Evolutionary conservation across 1,140 invertebrate species (phyloP).

Genomic region (Pomacea maculata): DNA sequence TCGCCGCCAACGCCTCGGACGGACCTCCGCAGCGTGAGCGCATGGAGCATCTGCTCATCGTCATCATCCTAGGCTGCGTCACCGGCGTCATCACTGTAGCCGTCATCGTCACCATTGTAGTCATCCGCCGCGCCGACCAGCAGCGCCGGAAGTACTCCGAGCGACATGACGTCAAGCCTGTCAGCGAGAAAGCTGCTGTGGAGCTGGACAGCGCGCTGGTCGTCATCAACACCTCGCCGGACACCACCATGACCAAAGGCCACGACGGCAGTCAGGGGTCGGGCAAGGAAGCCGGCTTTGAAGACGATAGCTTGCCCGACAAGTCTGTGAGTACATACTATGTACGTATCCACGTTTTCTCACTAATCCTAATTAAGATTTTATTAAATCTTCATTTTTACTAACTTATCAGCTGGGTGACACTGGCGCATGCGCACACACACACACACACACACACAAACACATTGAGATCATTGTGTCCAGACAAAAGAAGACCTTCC

Average conservation of each 20-base stretch:
- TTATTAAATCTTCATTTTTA: neutral
- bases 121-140: constrained; percentile 33
- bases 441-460: constrained; percentile 11
- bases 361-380: neutral
- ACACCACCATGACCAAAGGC: constrained; percentile 2
- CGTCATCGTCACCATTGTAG: constrained; percentile 37
- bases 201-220: constrained; percentile 24
- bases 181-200: constrained; percentile 20
- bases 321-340: constrained; percentile 36
- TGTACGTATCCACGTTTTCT: constrained; percentile 15
- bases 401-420: neutral
- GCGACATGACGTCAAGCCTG: neutral
- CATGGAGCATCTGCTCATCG: constrained; percentile 34
- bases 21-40: constrained; percentile 11
- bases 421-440: neutral
- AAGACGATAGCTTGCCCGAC: constrained; percentile 32
- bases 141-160: constrained; percentile 25
- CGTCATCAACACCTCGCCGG: constrained; percentile 28
- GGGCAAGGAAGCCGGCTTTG: constrained; percentile 14
- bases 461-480: neutral
- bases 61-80: constrained; percentile 37
- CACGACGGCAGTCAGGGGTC: neutral
- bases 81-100: constrained; percentile 39
- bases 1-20: constrained; percentile 29
- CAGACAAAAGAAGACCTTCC: neutral